These are phyloP conservation scores for Branchellion lobata DNA, from an alignment of 2,888 invertebrate species.

Conservation along the genomic window DNA sequence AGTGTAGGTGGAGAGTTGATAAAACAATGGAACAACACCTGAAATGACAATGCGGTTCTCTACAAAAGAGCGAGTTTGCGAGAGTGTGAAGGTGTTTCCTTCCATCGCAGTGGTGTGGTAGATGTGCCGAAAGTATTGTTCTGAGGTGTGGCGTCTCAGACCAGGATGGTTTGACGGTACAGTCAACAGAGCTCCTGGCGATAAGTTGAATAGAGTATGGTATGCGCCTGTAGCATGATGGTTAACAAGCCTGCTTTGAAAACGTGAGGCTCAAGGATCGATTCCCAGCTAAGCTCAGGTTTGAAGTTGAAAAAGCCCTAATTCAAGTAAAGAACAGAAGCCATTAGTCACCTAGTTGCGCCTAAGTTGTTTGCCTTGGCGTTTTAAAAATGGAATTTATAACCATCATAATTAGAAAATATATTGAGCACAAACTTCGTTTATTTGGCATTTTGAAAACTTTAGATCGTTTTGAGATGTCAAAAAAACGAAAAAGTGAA, in stretches of 20 bases:
- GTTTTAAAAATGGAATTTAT: too few relatives aligned
- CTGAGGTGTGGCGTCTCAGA: slow-evolving; percentile 82
- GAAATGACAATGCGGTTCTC: slow-evolving; percentile 79
- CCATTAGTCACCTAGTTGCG: too few relatives aligned
- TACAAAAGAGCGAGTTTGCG: slow-evolving; percentile 84
- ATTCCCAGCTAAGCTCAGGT: too few relatives aligned
- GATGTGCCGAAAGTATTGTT: slow-evolving; percentile 89
- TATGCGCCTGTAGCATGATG: neutral
- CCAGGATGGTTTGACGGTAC: slow-evolving; percentile 80
- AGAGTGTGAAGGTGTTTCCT: slow-evolving; percentile 91
- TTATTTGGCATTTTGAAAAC: neutral
- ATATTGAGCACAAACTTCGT: neutral
- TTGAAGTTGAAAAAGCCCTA: neutral
- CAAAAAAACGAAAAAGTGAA: slow-evolving; percentile 58
- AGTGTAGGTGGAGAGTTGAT: too few relatives aligned
- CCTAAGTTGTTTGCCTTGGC: too few relatives aligned
- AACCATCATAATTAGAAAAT: neutral
- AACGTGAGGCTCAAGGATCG: too few relatives aligned
- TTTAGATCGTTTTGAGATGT: neutral
- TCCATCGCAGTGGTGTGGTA: slow-evolving; percentile 96
- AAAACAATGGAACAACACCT: too few relatives aligned
- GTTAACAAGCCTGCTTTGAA: too few relatives aligned
- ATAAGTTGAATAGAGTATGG: too few relatives aligned
- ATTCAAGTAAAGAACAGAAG: neutral
- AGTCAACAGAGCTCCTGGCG: slow-evolving; percentile 74